phyloP scores from a whole-genome alignment of 2,888 invertebrate genomes.

The Drosophila emarginata region DNA sequence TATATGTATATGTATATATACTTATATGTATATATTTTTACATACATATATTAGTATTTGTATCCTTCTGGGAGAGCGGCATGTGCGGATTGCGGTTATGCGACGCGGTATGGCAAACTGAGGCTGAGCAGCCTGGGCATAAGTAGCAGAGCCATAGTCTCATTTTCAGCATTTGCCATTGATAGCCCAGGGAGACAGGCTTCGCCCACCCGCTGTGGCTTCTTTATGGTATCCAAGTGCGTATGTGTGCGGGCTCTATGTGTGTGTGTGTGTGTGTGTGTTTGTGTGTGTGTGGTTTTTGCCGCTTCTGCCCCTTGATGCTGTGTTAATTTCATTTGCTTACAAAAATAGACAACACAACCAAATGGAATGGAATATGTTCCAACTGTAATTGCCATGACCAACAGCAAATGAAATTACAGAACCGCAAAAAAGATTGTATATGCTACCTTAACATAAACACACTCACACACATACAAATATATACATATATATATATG shows the following conservation, averaged over 20 bases:
- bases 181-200: slow-evolving; percentile 40
- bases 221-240: slow-evolving; percentile 35
- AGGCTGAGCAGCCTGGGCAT: slow-evolving; percentile 25
- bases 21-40: neutral
- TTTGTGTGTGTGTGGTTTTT: neutral
- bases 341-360: slow-evolving; percentile 61
- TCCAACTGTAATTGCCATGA: slow-evolving; percentile 26
- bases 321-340: slow-evolving; percentile 69
- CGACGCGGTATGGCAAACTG: slow-evolving; percentile 19
- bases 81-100: neutral
- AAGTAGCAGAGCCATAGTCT: slow-evolving; percentile 41
- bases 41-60: neutral
- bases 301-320: slow-evolving; percentile 38
- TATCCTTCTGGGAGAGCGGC: slow-evolving; percentile 1
- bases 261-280: neutral
- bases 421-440: slow-evolving; percentile 7
- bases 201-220: slow-evolving; percentile 19
- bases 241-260: slow-evolving; percentile 16
- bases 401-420: slow-evolving; percentile 27
- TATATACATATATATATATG: neutral
- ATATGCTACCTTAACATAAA: slow-evolving; percentile 2
- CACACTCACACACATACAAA: neutral
- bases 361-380: slow-evolving; percentile 36
- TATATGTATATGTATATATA: neutral
- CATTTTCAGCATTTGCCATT: slow-evolving; percentile 44